phyloP scores from a whole-genome alignment of 2,888 invertebrate species.

The Gordius sp. region DNA sequence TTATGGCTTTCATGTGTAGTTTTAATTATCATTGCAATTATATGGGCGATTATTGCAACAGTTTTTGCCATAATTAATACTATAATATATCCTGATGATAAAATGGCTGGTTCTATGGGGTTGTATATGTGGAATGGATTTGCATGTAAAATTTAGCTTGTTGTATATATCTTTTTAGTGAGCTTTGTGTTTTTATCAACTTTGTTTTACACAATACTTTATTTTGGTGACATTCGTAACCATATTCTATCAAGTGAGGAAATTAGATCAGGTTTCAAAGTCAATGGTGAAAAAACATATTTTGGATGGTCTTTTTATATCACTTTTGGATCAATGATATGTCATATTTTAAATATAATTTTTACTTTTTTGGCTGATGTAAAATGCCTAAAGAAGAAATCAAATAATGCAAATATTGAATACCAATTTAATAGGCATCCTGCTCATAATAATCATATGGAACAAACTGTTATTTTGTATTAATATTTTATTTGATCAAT shows the following conservation, averaged over 20 bases:
- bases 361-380: neutral
- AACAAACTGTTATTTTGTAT: constrained; percentile 15
- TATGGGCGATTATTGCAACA: constrained; percentile 2
- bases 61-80: neutral
- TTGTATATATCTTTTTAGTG: constrained; percentile 1
- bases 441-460: neutral
- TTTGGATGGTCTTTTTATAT: constrained; percentile 9
- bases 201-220: neutral
- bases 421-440: neutral
- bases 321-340: neutral
- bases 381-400: neutral
- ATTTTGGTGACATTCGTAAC: neutral
- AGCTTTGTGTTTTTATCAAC: neutral
- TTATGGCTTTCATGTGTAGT: constrained; percentile 6
- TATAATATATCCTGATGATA: neutral
- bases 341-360: constrained; percentile 8
- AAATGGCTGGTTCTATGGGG: neutral
- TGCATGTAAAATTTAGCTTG: constrained; percentile 4
- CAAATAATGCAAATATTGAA: neutral
- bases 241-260: neutral
- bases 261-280: constrained; percentile 7
- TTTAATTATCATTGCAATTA: constrained; percentile 5
- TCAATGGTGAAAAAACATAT: neutral
- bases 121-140: constrained; percentile 15
- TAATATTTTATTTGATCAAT: neutral